These are phyloP conservation scores for Crenuchus spilurus DNA, from an alignment of 2,797 vertebrate genomes.

Conservation along the genomic window DNA sequence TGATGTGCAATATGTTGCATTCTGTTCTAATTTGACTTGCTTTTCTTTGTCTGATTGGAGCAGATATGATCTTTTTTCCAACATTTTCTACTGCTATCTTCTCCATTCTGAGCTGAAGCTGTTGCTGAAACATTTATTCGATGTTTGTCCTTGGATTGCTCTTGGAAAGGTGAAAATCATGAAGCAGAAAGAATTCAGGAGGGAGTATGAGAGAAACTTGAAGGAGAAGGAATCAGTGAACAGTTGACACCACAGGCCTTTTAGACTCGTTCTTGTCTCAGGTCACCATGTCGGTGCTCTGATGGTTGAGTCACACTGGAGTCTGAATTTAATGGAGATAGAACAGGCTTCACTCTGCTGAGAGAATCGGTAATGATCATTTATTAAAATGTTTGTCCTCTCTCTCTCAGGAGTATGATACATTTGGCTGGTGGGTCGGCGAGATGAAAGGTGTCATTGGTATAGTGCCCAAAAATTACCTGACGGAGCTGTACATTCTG, in stretches of 20 bases:
- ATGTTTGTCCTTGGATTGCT: slow-evolving; percentile 39
- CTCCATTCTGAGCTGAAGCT: slow-evolving; percentile 3
- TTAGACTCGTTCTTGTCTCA: slow-evolving; percentile 26
- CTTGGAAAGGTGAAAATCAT: slow-evolving; percentile 22
- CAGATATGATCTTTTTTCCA: too few relatives aligned
- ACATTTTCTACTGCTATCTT: too few relatives aligned
- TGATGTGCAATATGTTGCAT: too few relatives aligned
- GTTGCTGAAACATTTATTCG: slow-evolving; percentile 42
- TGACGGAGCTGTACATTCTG: slow-evolving; percentile 91
- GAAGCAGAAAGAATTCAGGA: not conserved
- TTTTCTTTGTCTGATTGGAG: too few relatives aligned
- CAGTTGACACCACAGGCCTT: slow-evolving; percentile 30
- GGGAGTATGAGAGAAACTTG: slow-evolving; percentile 6
- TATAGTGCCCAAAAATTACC: slow-evolving; percentile 95
- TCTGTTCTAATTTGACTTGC: too few relatives aligned
- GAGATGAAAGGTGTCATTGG: slow-evolving; percentile 93
- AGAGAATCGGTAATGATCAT: not conserved
- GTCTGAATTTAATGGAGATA: slow-evolving; percentile 24
- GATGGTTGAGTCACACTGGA: not conserved
- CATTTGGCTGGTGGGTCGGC: slow-evolving; percentile 97
- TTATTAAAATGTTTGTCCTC: not conserved
- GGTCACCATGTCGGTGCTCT: slow-evolving; percentile 10
- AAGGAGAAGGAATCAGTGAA: slow-evolving; percentile 21
- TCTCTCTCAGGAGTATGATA: slow-evolving; percentile 88
- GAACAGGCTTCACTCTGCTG: slow-evolving; percentile 7